These are phyloP conservation scores for Ctenopoma multispine DNA, from an alignment of 2,797 vertebrate genomes.

Conservation along the genomic window DNA sequence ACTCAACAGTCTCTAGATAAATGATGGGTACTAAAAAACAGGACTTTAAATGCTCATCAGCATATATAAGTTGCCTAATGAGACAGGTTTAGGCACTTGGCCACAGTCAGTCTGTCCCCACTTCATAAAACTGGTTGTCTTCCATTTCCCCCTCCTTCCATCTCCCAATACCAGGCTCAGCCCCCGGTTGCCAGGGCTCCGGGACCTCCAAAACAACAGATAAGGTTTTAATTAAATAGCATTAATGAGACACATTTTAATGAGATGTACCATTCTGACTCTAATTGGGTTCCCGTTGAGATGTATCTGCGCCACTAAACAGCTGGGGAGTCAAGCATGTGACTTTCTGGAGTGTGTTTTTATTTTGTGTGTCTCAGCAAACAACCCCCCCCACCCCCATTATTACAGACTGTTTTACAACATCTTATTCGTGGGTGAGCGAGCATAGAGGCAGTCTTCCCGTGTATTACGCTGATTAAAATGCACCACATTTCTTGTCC, in stretches of 20 bases:
- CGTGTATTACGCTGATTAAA: constrained; percentile 28
- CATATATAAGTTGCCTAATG: constrained; percentile 45
- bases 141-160: constrained; percentile 13
- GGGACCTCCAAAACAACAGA: constrained; percentile 55
- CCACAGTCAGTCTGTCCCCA: constrained; percentile 20
- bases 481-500: constrained; percentile 16
- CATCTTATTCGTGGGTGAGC: background rate
- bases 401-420: background rate
- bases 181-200: constrained; percentile 27
- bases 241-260: constrained; percentile 70
- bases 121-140: constrained; percentile 37
- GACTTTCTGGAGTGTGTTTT: constrained; percentile 16
- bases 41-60: constrained; percentile 32
- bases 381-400: background rate
- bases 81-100: constrained; percentile 18
- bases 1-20: constrained; percentile 23
- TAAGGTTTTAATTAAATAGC: constrained; percentile 72
- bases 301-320: constrained; percentile 19
- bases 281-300: constrained; percentile 45
- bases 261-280: constrained; percentile 26
- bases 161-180: constrained; percentile 25
- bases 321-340: constrained; percentile 17
- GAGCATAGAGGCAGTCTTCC: background rate
- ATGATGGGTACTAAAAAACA: constrained; percentile 32
- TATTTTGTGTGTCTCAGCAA: constrained; percentile 16